Percentiles rank a stretch among this genome's conserved stretches.
Conservation (phyloP, 2,797 vertebrate genomes). For the Acipenser transmontanus region DNA sequence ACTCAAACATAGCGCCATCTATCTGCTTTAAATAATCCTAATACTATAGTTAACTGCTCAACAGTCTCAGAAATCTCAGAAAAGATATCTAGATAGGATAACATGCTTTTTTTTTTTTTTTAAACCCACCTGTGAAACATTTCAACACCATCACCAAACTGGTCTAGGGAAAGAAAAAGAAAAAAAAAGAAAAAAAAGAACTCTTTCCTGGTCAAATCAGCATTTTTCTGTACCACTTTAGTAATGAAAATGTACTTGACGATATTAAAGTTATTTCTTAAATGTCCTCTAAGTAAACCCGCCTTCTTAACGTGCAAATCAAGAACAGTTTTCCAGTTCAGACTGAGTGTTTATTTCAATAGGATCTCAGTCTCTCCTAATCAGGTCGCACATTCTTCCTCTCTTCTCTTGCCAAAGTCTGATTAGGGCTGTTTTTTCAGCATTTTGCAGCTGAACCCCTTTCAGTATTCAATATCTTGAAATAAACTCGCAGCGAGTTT, state of each 20-base stretch:
- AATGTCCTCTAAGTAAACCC: constrained; percentile 61
- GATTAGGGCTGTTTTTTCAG: constrained; percentile 20
- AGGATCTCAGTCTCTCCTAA: constrained; percentile 41
- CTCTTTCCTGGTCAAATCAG: constrained; percentile 38
- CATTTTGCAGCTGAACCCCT: constrained; percentile 29
- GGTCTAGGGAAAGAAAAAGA: too few relatives aligned
- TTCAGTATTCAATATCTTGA: constrained; percentile 32
- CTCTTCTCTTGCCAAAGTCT: constrained; percentile 38
- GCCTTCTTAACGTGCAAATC: constrained; percentile 80
- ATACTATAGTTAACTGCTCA: constrained; percentile 89
- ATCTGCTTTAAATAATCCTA: constrained; percentile 87
- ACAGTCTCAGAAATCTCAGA: constrained; percentile 90
- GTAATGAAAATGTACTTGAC: constrained; percentile 59
- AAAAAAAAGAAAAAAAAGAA: constrained; percentile 53
- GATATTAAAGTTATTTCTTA: constrained; percentile 55
- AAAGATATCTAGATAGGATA: constrained; percentile 83
- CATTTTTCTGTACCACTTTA: constrained; percentile 70
- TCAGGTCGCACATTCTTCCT: constrained; percentile 28
- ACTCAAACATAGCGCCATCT: constrained; percentile 97
- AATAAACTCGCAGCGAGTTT: constrained; percentile 28
- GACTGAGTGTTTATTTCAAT: constrained; percentile 38
- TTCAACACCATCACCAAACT: constrained; percentile 69
- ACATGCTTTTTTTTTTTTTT: constrained; percentile 70
- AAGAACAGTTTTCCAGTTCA: constrained; percentile 71
- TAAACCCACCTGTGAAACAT: constrained; percentile 83